Percentiles rank a stretch among this genome's conserved stretches.
Evolutionary conservation across 2,113 vertebrate genomes (phyloP).

Genomic region (Nothoprocta perdicaria): DNA sequence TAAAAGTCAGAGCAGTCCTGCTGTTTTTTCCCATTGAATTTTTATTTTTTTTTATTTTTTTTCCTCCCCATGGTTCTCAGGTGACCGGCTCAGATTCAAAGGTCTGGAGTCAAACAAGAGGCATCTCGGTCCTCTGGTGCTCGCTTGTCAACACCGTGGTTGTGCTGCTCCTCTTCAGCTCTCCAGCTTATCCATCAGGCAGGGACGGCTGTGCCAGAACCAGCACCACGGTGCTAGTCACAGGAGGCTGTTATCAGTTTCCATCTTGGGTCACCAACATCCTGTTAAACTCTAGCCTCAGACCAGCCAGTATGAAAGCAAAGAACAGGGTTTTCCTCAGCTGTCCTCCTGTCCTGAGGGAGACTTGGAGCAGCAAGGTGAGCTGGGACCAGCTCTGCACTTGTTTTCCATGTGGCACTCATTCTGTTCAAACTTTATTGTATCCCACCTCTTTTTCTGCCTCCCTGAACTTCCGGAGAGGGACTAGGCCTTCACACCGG

Average conservation of each 20-base stretch:
- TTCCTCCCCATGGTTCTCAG: background rate
- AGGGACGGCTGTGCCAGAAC: background rate
- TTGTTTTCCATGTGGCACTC: background rate
- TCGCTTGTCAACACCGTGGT: background rate
- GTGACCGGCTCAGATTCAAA: accelerated
- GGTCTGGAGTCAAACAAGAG: background rate
- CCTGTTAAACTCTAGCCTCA: background rate
- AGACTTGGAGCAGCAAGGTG: background rate
- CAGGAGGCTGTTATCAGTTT: background rate
- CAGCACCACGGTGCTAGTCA: background rate
- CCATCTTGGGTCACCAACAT: background rate
- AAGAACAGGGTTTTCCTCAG: background rate
- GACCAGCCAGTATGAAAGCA: background rate
- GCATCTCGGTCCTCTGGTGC: background rate
- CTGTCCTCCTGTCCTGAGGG: accelerated
- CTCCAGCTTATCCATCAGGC: background rate
- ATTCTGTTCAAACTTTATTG: background rate
- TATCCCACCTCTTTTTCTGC: background rate
- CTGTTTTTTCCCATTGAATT: background rate
- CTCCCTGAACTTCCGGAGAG: background rate
- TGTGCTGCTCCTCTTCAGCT: background rate
- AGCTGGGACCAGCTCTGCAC: background rate
- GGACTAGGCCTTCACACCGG: background rate
- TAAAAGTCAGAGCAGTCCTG: background rate
- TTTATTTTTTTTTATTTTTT: no score